Conservation (phyloP, 2,797 vertebrate species). For the Hoplostethus atlanticus region DNA sequence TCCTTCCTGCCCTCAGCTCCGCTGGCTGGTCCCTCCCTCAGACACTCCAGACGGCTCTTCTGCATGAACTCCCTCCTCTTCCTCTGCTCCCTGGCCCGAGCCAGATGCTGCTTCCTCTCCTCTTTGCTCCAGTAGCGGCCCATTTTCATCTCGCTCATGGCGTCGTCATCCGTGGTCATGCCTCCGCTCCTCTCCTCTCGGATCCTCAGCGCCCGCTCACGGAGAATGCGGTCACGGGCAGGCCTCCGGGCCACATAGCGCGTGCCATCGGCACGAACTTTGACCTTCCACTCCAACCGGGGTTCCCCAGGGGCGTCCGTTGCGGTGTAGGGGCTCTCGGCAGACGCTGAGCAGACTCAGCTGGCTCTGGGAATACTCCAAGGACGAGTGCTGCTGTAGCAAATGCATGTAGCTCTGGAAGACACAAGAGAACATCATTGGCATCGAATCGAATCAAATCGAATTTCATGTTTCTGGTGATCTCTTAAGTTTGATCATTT, state of each 20-base stretch:
- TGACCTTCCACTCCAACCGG: slow-evolving; percentile 96
- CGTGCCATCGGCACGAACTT: slow-evolving; percentile 93
- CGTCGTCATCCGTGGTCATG: slow-evolving; percentile 95
- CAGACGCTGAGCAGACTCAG: slow-evolving; percentile 93
- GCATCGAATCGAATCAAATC: neutral
- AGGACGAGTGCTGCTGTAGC: slow-evolving; percentile 93
- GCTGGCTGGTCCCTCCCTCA: slow-evolving; percentile 88
- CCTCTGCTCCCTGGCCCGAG: slow-evolving; percentile 92
- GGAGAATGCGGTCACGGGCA: slow-evolving; percentile 92
- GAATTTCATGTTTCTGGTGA: no score
- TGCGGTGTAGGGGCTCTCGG: slow-evolving; percentile 84
- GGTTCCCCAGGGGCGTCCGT: slow-evolving; percentile 83
- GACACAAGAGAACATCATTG: slow-evolving; percentile 32
- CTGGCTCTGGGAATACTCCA: slow-evolving; percentile 96
- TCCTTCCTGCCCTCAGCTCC: slow-evolving; percentile 89
- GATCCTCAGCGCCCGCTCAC: slow-evolving; percentile 95
- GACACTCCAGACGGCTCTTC: slow-evolving; percentile 92
- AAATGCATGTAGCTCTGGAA: slow-evolving; percentile 96
- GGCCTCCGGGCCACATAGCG: slow-evolving; percentile 95
- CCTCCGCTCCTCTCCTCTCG: slow-evolving; percentile 94
- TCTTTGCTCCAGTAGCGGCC: slow-evolving; percentile 98
- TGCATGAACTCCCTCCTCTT: slow-evolving; percentile 96
- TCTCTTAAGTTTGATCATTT: no score
- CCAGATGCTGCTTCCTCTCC: slow-evolving; percentile 94
- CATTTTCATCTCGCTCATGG: slow-evolving; percentile 97